Evolutionary conservation across 1,140 invertebrate genomes (phyloP), one percentile per base, ranked within the genome.

Genomic region (Drosophila arawakana): DNA sequence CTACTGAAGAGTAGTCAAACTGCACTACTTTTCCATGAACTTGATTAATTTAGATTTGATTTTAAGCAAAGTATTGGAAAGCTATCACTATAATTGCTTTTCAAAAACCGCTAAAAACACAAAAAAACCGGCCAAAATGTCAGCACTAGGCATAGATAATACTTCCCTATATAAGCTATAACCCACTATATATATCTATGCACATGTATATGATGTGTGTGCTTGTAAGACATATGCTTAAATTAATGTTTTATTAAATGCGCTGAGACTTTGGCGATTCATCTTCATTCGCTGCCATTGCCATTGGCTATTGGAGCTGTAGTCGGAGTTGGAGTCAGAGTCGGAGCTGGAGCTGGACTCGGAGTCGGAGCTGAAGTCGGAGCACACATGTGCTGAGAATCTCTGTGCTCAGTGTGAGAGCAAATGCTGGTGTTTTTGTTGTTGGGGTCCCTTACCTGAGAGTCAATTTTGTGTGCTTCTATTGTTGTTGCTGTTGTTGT

Each of bases 181-280:
- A 2, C 6, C 25, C 25, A 10, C 21, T 21, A 41, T 9, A 50
- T 39, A 50, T 1, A n/a, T 30, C 13, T 50, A 54, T 35, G 7
- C 9, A 13, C 37, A 9, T 47, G 18, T 30, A 9, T 70, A 58
- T 63, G 6, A 1, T 60, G 30, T 47, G 11, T 13, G 43, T 60
- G 43, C 18, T 3, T 62, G 50, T 18, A 55, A 55, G 62, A 60
- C 37, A 43, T 70, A 57, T 70, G 72, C 35, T 58, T 63, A 74
- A 74, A 70, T 74, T 62, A 74, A 74, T 74, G 72, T 74, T 70
- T 74, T 74, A 74, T 74, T 74, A 74, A 74, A 74, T 52, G 72
- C 72, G 72, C 58, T 74, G 72, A 74, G 72, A 74, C 58, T 70
- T 50, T 43, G 25, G 58, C 72, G 72, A 74, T 74, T 74, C 72